Evolutionary conservation across 2,888 invertebrate genomes (phyloP), one percentile per base, ranked within the genome.

Genomic region (Strigamia maritima): DNA sequence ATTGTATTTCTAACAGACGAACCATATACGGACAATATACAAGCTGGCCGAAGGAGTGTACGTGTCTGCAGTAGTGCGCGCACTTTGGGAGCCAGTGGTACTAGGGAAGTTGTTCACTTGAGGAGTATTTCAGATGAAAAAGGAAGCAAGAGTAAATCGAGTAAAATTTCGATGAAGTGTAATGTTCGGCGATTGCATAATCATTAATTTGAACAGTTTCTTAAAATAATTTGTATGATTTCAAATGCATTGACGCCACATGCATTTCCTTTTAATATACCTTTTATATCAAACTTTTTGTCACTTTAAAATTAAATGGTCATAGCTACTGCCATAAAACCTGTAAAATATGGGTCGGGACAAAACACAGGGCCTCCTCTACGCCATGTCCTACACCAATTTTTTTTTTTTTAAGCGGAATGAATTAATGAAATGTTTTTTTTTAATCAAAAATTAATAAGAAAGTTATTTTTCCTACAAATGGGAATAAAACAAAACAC

Each of bases 1-100:
- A 8, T 35, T 35, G 10, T 35, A 35, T 35, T 35, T 35, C 0
- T 35, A 4, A 6, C 54, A 54, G 54, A 54, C 19, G 54, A 54
- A 54, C 54, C 54, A 54, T 54, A 54, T 54, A 54, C 54, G 54
- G 54, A 54, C 54, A 54, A 54, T 54, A 54, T 54, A 8, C 54
- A 54, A 54, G 1, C 54, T 6, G 54, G 54, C 0, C 19, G 54
- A 54, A 54, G 54, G 8, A 54, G 54, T 54, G 54, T 54, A 8
- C 54, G 54, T 22, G 8, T 54, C 2, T 54, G 54, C 19, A 54
- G 54, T 6, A 54, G 54, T 7, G 8, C 54, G 8, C 54, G 54
- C 16, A 54, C 54, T 4, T 22, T 54, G n/a, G 54, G 54, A 54
- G 54, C 54, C 54, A 19, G 54, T 54, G 54, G 54, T n/a, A 54